These are phyloP conservation scores for Isoperla grammatica DNA, from an alignment of 2,888 invertebrate genomes.

Conservation along the genomic window DNA sequence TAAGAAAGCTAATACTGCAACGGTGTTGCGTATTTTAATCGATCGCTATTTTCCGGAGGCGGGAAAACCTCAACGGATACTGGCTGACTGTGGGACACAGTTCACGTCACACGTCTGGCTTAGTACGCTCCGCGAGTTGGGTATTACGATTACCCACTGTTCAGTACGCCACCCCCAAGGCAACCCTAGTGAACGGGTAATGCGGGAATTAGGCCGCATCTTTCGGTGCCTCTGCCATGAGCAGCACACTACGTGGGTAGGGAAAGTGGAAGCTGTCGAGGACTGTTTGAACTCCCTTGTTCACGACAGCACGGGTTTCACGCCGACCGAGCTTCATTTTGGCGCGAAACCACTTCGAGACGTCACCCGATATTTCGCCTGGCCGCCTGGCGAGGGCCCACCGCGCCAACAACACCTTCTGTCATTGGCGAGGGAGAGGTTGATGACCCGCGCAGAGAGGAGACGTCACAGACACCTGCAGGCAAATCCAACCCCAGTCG, in stretches of 20 bases:
- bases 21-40: not conserved
- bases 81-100: too few species aligned
- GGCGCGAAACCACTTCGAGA: not conserved
- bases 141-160: not conserved
- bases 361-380: not conserved
- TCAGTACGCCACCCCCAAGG: not conserved
- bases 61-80: too few species aligned
- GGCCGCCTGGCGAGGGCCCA: not conserved
- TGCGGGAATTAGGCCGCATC: too few species aligned
- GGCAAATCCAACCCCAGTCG: not conserved
- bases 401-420: not conserved
- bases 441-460: not conserved
- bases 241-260: not conserved
- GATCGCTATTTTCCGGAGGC: too few species aligned
- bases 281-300: not conserved
- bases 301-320: not conserved
- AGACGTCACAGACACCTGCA: not conserved
- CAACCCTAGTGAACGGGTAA: not conserved
- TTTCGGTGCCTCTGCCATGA: not conserved
- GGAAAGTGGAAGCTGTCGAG: not conserved
- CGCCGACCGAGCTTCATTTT: not conserved
- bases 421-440: not conserved
- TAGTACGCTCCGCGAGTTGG: not conserved
- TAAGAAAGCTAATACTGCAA: slow-evolving; percentile 2
- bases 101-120: too few species aligned